phyloP scores from a whole-genome alignment of 2,797 vertebrate species.

The Rachycentron canadum region DNA sequence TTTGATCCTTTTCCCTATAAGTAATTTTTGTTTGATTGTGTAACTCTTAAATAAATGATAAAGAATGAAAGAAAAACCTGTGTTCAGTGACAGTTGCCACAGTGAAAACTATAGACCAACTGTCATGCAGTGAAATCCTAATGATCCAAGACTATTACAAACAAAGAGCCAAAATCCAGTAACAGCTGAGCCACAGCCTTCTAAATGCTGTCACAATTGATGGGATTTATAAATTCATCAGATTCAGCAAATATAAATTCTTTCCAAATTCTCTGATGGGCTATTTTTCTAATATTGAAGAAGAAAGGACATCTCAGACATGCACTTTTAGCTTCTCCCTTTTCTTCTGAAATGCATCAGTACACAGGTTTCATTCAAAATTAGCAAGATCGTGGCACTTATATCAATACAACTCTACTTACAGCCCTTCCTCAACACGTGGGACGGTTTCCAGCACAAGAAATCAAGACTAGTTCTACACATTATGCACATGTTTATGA shows the following conservation, averaged over 20 bases:
- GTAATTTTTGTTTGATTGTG: not conserved
- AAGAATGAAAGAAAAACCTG: not conserved
- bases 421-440: not conserved
- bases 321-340: not conserved
- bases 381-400: not conserved
- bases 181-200: not conserved
- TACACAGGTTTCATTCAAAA: not conserved
- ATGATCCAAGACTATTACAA: slow-evolving; percentile 5
- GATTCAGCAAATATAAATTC: too few species aligned
- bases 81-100: not conserved
- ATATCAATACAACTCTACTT: not conserved
- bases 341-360: not conserved
- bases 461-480: not conserved
- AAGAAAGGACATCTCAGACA: not conserved
- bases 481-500: not conserved
- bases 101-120: not conserved
- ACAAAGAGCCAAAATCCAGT: not conserved
- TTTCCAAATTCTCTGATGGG: not conserved
- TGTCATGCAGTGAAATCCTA: slow-evolving; percentile 4
- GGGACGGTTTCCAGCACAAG: not conserved
- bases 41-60: not conserved
- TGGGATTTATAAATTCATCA: not conserved
- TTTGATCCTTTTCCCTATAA: not conserved
- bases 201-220: not conserved
- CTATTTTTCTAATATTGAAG: not conserved